Percentiles rank a stretch among this genome's conserved stretches.
Conservation (phyloP, 1,140 invertebrate genomes). For the Pogonognathellus flavescens region DNA sequence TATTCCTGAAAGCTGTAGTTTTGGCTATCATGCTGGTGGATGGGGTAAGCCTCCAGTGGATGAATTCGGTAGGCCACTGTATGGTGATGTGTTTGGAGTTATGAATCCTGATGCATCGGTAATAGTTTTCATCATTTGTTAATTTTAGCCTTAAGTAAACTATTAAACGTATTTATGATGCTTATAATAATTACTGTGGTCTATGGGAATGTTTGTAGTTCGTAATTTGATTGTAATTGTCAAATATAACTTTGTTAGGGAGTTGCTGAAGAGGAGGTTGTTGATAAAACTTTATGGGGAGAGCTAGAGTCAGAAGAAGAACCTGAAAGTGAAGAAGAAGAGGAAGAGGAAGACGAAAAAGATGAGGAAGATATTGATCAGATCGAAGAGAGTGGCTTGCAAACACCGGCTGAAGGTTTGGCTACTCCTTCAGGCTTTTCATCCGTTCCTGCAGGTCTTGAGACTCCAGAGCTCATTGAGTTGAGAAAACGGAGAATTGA, state of each 20-base stretch:
- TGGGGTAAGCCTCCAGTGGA: conserved; percentile 99
- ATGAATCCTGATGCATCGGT: conserved; percentile 76
- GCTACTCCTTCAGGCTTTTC: conserved; percentile 96
- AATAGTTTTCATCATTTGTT: conserved; percentile 68
- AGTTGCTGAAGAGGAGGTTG: conserved; percentile 80
- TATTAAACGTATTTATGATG: too few relatives aligned
- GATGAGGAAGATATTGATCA: conserved; percentile 73
- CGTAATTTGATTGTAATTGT: too few relatives aligned
- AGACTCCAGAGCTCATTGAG: conserved; percentile 99
- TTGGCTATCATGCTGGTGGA: conserved; percentile 98
- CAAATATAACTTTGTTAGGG: conserved; percentile 41
- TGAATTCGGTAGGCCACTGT: conserved; percentile 96
- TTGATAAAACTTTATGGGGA: conserved; percentile 95
- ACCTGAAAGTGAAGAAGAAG: conserved; percentile 85
- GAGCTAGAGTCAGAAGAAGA: conserved; percentile 96
- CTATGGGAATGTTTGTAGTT: too few relatives aligned
- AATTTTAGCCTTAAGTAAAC: too few relatives aligned
- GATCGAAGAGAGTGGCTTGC: conserved; percentile 79
- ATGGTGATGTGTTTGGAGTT: conserved; percentile 98
- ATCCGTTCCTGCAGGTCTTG: conserved; percentile 93
- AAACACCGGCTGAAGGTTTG: conserved; percentile 83
- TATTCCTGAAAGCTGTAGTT: conserved; percentile 95
- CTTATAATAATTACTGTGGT: too few relatives aligned
- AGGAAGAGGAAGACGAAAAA: conserved; percentile 82
- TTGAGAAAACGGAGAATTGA: conserved; percentile 97